Evolutionary conservation across 1,140 invertebrate species (phyloP).

Genomic region (Colletes gigas): DNA sequence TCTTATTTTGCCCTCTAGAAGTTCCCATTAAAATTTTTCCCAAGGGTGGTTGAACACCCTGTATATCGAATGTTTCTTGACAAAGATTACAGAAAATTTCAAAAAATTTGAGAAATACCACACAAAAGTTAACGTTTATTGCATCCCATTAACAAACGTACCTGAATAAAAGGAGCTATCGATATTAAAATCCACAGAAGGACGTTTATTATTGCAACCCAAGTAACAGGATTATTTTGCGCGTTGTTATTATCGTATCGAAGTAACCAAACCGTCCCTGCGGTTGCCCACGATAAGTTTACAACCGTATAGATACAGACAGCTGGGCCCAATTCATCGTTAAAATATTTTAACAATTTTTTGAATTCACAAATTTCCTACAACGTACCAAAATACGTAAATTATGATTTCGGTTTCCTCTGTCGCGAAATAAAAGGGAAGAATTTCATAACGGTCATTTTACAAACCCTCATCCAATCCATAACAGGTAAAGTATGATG

Average conservation of each 20-base stretch:
- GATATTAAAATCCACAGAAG: constrained; percentile 86
- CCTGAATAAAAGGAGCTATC: constrained; percentile 86
- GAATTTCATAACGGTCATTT: neutral
- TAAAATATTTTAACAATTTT: constrained; percentile 88
- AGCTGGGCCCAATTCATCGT: constrained; percentile 86
- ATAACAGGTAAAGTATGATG: constrained; percentile 86
- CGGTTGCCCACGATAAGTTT: constrained; percentile 87
- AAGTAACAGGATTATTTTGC: constrained; percentile 82
- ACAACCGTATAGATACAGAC: constrained; percentile 89
- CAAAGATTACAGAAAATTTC: too few species aligned
- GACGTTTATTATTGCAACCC: constrained; percentile 85
- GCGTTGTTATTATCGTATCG: constrained; percentile 81
- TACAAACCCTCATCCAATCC: constrained; percentile 88
- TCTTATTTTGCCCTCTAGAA: too few species aligned
- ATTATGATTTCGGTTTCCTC: neutral
- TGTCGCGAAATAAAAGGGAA: neutral
- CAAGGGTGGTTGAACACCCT: too few species aligned
- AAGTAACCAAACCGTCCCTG: constrained; percentile 86
- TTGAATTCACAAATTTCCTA: constrained; percentile 89
- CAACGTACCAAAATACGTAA: constrained; percentile 48
- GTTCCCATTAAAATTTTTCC: too few species aligned
- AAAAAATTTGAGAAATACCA: too few species aligned
- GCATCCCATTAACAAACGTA: constrained; percentile 65
- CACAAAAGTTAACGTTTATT: neutral
- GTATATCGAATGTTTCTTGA: too few species aligned